Evolutionary conservation across 1,140 invertebrate species (phyloP), one percentile per base, ranked within the genome.

Genomic region (Chelonus insularis): DNA sequence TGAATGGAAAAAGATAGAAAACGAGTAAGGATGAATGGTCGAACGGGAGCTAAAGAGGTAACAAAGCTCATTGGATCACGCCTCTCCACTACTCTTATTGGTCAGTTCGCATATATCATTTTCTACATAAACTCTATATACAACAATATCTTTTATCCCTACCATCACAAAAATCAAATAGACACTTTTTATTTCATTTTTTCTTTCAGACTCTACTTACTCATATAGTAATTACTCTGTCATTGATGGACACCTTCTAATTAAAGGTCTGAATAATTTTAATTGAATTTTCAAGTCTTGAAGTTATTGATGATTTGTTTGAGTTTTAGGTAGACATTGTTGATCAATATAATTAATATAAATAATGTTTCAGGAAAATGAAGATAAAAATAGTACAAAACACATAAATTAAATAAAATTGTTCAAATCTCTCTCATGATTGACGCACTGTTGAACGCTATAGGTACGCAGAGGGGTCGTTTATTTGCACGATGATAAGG

Each of bases 401-500:
- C 48, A 59, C n/a, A n/a, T n/a, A n/a, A n/a, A n/a, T n/a, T 7
- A 45, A 56, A 48, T 51, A 61, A 64, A 59, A 63, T 20, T 59
- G 55, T 50, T 67, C 56, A 64, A 70, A 67, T 68, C 45, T 68
- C 45, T 61, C 61, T 57, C 52, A 58, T 71, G 69, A 73, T 70
- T 71, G 72, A 73, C 66, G 69, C 51, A 62, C 61, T 61, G 62
- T 60, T 20, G 20, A 55, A 51, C 48, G 37, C 47, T 11, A 52
- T n/a, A n/a, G n/a, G n/a, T n/a, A n/a, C n/a, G n/a, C 55, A 41
- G 57, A 65, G 68, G 68, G 65, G 63, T 64, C 64, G 37, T 48
- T 57, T 73, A 62, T 73, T 73, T 73, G 70, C 67, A 68, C 63
- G 57, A 55, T 63, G 71, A 73, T 73, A 73, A 73, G 64, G 64